Evolutionary conservation across 37 sponge, comb jelly and placozoan genomes (phyloP), one percentile per base, ranked within the genome.

Genomic region (Trichoplax adhaerens): DNA sequence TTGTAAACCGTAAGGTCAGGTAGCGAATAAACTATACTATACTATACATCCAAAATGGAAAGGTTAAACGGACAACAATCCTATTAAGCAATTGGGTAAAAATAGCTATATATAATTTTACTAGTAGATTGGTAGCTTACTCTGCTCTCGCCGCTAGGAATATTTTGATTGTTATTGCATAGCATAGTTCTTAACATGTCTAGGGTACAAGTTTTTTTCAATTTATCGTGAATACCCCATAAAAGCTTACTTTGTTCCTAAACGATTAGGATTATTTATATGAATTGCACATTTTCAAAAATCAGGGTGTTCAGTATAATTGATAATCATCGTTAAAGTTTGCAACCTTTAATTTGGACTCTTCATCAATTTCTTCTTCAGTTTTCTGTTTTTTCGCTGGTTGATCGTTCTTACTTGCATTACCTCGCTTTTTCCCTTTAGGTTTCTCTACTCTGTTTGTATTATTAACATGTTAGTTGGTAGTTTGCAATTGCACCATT

Each of bases 191-290:
- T 85, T 65, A 93, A 55, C 46, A 62, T 73, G n/a, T 60, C 12
- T 48, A 53, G 83, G 29, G 56, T 70, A 46, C 85, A 63, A 47
- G 65, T 5, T 4, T 77, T 56, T 58, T 80, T 66, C 61, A 93
- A 77, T 70, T 70, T 61, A 62, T 88, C 94, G 0, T 82, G 57
- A 50, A 72, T 61, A 59, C 81, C 75, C 94, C 94, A 93, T 3
- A 93, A 51, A 46, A 69, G 56, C 52, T 88, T 75, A 64, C 77
- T 85, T 56, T 93, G 94, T 48, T 78, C 86, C 93, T 91, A 63
- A 4, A 77, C 1, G 69, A 67, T 48, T 10, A n/a, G 61, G 10
- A 29, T 29, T 29, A 29, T 29, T 29, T 29, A 29, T 29, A 29
- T 29, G 29, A 29, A 29, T 29, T 29, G 29, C 29, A 29, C 29